Conservation (phyloP, 1,140 invertebrate genomes). For the Coenobita brevimanus region DNA sequence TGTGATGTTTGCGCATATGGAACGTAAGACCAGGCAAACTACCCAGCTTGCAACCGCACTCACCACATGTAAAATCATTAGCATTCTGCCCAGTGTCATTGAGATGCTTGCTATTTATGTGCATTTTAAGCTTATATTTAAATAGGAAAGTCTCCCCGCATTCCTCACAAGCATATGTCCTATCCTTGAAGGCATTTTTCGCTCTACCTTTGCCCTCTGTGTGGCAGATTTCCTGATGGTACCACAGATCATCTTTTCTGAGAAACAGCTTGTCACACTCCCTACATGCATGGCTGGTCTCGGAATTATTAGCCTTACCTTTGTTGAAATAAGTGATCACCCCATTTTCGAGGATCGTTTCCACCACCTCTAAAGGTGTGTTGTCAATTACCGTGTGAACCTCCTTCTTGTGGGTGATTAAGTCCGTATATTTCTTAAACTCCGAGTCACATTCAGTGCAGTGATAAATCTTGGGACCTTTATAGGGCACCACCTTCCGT, state of each 20-base stretch:
- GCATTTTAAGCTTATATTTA: slow-evolving; percentile 69
- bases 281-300: slow-evolving; percentile 66
- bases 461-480: slow-evolving; percentile 68
- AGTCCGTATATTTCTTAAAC: slow-evolving; percentile 68
- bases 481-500: slow-evolving; percentile 45
- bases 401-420: slow-evolving; percentile 66
- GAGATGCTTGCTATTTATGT: slow-evolving; percentile 69
- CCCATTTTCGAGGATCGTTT: slow-evolving; percentile 68
- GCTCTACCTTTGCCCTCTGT: slow-evolving; percentile 67
- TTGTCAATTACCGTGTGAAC: slow-evolving; percentile 68
- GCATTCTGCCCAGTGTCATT: slow-evolving; percentile 69
- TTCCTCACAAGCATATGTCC: slow-evolving; percentile 69
- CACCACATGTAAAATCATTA: slow-evolving; percentile 69
- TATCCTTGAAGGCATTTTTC: slow-evolving; percentile 69
- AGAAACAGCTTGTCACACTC: slow-evolving; percentile 69
- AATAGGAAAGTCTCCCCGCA: slow-evolving; percentile 68
- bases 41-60: slow-evolving; percentile 68
- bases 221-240: slow-evolving; percentile 68
- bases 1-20: slow-evolving; percentile 69
- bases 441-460: slow-evolving; percentile 67
- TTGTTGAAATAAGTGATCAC: slow-evolving; percentile 70
- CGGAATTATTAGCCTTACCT: slow-evolving; percentile 68
- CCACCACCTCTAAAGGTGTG: slow-evolving; percentile 66
- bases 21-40: slow-evolving; percentile 69
- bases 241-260: slow-evolving; percentile 68